These are phyloP conservation scores for Oreochromis spilurus DNA, from an alignment of 2,113 vertebrate species.

Conservation along the genomic window DNA sequence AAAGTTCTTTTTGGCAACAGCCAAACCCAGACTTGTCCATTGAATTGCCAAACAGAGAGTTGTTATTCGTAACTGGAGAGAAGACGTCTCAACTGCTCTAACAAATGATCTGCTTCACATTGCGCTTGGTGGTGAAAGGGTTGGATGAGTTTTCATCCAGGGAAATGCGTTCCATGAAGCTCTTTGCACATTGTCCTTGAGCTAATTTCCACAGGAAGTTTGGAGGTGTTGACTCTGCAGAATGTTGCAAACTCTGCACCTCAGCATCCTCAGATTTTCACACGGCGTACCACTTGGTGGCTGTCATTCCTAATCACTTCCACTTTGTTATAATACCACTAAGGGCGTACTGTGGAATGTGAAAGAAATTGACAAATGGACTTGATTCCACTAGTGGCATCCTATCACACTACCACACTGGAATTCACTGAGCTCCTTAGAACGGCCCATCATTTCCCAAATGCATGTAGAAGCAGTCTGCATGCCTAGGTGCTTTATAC, in stretches of 20 bases:
- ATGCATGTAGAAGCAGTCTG: not conserved
- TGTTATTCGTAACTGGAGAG: not conserved
- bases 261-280: not conserved
- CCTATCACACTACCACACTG: not conserved
- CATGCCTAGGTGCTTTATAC: not conserved
- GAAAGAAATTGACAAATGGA: not conserved
- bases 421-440: not conserved
- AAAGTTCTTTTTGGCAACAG: not conserved
- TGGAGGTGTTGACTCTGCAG: not conserved
- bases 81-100: not conserved
- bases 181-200: not conserved
- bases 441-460: not conserved
- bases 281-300: not conserved
- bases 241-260: not conserved
- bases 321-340: not conserved
- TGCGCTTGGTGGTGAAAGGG: not conserved
- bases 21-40: not conserved
- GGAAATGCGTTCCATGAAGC: not conserved
- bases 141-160: not conserved
- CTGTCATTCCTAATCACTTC: not conserved
- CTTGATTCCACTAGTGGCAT: not conserved
- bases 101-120: not conserved
- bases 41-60: not conserved
- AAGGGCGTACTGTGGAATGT: not conserved
- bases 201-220: not conserved